Evolutionary conservation across 2,888 invertebrate genomes (phyloP), one percentile per base, ranked within the genome.

Genomic region (Operophtera brumata): DNA sequence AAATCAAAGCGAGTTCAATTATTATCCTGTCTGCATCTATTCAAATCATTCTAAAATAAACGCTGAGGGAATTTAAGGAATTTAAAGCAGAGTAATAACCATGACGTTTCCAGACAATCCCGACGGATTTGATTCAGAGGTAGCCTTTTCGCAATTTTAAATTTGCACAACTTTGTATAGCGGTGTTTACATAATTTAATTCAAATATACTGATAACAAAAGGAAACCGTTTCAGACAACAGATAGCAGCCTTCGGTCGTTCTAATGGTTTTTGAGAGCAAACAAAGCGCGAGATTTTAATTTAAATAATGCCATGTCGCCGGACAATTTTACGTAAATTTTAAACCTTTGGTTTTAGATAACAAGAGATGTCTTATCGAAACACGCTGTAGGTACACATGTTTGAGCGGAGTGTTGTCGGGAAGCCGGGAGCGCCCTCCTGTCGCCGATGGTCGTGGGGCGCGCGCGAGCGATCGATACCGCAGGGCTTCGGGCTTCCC

Each of bases 381-480:
- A 43, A 12, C 36, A 44, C 32, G 62, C 71, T n/a, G n/a, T n/a
- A n/a, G n/a, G n/a, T n/a, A 70, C 78, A 80, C 73, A 77, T 77
- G 75, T 78, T 53, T 28, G 36, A 37, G 70, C 64, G 72, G 72
- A 78, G 73, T 80, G 78, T 85, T 82, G 80, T 81, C 73, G 73
- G 75, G 75, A 76, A 79, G 75, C 70, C 77, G 74, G 77, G 78
- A 79, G 82, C 84, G 86, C 83, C 86, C 86, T 81, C 75, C 77
- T 84, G 88, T 84, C 86, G 87, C 83, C 87, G 80, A 77, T 86
- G 84, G 85, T 73, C 86, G 82, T 79, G 79, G 77, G 7, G 30
- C 30, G 86, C 86, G 84, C 75, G 84, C 77, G 61, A 67, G 69
- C 86, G 86, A 88, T 88, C 88, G 80, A 89, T 89, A 89, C 80